These are phyloP conservation scores for Rhabditoides inermis DNA, from an alignment of 2,888 invertebrate species.

Conservation along the genomic window DNA sequence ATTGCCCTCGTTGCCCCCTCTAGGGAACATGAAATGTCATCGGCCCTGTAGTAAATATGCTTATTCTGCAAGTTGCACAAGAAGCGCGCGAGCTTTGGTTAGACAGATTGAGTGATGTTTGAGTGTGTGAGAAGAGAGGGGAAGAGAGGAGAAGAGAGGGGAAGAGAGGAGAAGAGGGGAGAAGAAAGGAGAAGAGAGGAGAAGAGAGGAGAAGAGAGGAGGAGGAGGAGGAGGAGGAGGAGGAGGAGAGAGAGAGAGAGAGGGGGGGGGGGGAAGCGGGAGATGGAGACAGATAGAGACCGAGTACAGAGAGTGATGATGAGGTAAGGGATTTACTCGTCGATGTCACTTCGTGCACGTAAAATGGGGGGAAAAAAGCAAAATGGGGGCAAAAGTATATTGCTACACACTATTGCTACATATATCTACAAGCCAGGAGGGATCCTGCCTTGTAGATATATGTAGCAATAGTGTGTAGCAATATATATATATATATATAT, in stretches of 20 bases:
- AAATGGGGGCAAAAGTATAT: slow-evolving; percentile 1
- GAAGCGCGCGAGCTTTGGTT: not conserved
- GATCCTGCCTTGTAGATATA: too few species aligned
- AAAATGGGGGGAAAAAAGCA: slow-evolving; percentile 3
- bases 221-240: slow-evolving; percentile 1
- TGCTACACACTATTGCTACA: slow-evolving; percentile 3
- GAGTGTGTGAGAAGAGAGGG: not conserved
- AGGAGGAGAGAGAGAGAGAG: slow-evolving; percentile 3
- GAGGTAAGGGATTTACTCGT: too few species aligned
- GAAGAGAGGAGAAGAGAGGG: not conserved
- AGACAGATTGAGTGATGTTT: not conserved
- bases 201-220: not conserved
- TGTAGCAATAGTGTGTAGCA: too few species aligned
- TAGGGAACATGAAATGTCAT: too few species aligned
- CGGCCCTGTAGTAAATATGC: too few species aligned
- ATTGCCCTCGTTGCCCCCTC: too few species aligned
- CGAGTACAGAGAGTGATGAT: not conserved
- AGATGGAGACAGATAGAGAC: slow-evolving; percentile 1
- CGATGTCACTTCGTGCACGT: too few species aligned
- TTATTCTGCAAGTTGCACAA: too few species aligned
- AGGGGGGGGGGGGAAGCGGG: not conserved
- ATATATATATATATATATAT: not conserved
- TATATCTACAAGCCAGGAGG: slow-evolving; percentile 6
- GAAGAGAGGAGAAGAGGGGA: slow-evolving; percentile 1
- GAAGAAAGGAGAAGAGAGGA: slow-evolving; percentile 1